phyloP scores from a whole-genome alignment of 2,113 vertebrate genomes.

The Ellobius talpinus region DNA sequence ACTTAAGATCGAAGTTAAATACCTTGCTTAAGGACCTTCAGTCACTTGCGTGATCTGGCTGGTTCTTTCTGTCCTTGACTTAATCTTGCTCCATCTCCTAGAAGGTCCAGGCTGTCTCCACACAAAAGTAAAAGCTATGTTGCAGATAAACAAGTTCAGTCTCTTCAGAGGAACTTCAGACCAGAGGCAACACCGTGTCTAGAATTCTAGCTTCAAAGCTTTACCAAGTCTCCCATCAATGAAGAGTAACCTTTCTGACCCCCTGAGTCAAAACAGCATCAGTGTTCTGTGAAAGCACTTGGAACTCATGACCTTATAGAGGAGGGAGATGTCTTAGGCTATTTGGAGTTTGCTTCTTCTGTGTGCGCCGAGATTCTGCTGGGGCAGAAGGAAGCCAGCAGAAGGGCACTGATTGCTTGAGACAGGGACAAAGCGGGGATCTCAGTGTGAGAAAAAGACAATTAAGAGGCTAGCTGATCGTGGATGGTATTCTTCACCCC shows the following conservation, averaged over 20 bases:
- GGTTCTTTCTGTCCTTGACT: background rate
- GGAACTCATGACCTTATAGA: background rate
- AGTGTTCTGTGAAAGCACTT: background rate
- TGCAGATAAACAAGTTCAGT: background rate
- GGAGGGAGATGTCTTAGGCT: background rate
- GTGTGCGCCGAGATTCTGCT: background rate
- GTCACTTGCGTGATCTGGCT: background rate
- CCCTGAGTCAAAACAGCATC: background rate
- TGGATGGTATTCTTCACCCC: background rate
- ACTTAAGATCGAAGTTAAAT: too few relatives aligned
- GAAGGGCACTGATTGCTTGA: background rate
- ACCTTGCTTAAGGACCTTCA: background rate
- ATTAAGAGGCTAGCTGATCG: background rate
- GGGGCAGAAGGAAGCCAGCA: background rate
- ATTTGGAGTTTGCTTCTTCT: background rate
- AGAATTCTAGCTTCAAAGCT: background rate
- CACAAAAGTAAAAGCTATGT: background rate
- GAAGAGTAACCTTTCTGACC: background rate
- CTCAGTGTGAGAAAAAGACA: background rate
- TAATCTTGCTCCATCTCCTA: background rate
- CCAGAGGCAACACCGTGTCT: background rate
- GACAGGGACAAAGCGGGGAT: background rate
- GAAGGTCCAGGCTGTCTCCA: background rate
- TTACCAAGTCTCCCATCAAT: background rate
- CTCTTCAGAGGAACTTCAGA: background rate